A percentile compares a stretch with the other conserved stretches of the same genome.
phyloP scores from a whole-genome alignment of 2,888 invertebrate species.

The Bugula neritina region DNA sequence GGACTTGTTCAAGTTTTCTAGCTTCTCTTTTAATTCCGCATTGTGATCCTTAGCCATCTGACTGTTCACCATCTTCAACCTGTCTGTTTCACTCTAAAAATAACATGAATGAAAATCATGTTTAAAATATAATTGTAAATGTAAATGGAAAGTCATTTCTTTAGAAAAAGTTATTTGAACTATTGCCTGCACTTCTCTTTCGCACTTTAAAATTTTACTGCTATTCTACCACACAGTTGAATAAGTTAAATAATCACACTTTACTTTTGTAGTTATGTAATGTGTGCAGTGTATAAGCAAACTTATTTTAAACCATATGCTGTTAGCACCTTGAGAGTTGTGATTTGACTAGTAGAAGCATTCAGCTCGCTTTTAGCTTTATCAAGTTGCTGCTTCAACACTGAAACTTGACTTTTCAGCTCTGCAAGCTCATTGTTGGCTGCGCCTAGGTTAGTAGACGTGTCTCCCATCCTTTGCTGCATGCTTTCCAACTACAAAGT shows the following conservation, averaged over 20 bases:
- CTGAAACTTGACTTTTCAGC: constrained; percentile 38
- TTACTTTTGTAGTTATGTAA: no score
- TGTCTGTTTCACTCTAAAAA: constrained; percentile 43
- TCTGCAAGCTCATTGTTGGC: constrained; percentile 42
- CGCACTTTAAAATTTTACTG: no score
- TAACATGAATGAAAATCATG: no score
- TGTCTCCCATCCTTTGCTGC: constrained; percentile 40
- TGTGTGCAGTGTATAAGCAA: no score
- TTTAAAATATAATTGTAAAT: no score
- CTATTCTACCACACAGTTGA: no score
- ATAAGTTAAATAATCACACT: no score
- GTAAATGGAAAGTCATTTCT: no score
- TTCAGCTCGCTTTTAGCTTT: constrained; percentile 40
- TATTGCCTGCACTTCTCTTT: no score
- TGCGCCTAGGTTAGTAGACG: constrained; percentile 44
- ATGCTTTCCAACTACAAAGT: constrained; percentile 43
- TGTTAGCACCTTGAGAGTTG: constrained; percentile 43
- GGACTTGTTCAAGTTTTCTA: constrained; percentile 40
- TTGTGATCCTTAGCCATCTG: constrained; percentile 40
- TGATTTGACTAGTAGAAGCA: constrained; percentile 35
- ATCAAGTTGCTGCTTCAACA: constrained; percentile 44
- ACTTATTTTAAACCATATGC: no score
- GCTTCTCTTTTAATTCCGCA: constrained; percentile 37
- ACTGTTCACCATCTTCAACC: constrained; percentile 38
- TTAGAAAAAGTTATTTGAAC: no score